A percentile compares a stretch with the other conserved stretches of the same genome.
phyloP scores from a whole-genome alignment of 2,888 invertebrate species.

The Orthosia cruda region DNA sequence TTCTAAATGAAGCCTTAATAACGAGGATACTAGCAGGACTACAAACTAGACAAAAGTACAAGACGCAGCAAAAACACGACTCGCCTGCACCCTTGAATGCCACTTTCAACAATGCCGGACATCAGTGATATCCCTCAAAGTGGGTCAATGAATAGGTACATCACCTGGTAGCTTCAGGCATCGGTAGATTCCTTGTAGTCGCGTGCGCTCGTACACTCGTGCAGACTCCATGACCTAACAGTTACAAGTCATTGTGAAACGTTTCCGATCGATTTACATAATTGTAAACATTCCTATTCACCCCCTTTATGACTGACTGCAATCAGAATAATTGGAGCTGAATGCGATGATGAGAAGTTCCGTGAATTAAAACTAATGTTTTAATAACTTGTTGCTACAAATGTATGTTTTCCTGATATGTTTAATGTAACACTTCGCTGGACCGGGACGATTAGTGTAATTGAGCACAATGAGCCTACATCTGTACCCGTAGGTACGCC shows the following conservation, averaged over 20 bases:
- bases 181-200: constrained; percentile 15
- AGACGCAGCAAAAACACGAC: not conserved
- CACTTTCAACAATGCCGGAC: constrained; percentile 37
- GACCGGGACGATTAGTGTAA: constrained; percentile 20
- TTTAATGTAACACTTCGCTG: constrained; percentile 26
- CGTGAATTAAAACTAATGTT: constrained; percentile 32
- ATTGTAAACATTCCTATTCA: constrained; percentile 21
- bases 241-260: constrained; percentile 40
- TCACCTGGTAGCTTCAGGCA: constrained; percentile 5
- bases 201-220: constrained; percentile 28
- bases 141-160: constrained; percentile 45
- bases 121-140: constrained; percentile 43
- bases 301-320: constrained; percentile 12
- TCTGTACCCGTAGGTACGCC: not conserved
- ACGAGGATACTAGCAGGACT: not conserved
- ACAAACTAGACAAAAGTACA: not conserved
- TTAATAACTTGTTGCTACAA: constrained; percentile 31
- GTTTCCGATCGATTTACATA: constrained; percentile 29
- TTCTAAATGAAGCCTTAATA: constrained; percentile 15
- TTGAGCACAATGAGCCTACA: constrained; percentile 7
- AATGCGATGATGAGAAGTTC: constrained; percentile 37
- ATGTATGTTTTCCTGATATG: constrained; percentile 34
- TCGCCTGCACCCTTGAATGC: constrained; percentile 32
- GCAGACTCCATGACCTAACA: constrained; percentile 31
- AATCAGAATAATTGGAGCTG: constrained; percentile 23